phyloP scores from a whole-genome alignment of 2,113 vertebrate species.

The Glaucomys volans region DNA sequence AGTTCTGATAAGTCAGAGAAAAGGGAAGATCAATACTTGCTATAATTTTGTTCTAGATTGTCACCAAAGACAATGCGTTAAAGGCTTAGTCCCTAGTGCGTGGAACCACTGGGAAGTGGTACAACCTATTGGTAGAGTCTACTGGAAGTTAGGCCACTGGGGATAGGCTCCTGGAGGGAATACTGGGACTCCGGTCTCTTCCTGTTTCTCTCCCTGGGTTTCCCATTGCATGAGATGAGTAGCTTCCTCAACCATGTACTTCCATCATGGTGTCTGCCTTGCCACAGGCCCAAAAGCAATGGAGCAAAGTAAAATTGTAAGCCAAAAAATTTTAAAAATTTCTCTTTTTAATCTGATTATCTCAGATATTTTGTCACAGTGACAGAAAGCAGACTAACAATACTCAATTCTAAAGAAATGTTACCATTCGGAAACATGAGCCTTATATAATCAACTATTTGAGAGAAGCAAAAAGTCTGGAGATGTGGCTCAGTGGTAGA shows the following conservation, averaged over 20 bases:
- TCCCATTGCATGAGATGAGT: too few relatives aligned
- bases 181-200: neutral
- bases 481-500: too few relatives aligned
- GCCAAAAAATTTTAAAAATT: neutral
- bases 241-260: neutral
- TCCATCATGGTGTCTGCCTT: neutral
- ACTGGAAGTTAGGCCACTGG: neutral
- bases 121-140: neutral
- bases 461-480: neutral
- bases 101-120: neutral
- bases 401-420: neutral
- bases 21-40: neutral
- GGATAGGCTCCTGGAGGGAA: neutral
- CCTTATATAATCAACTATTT: neutral
- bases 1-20: neutral
- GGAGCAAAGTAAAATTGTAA: neutral
- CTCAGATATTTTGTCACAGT: neutral
- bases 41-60: neutral
- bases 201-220: too few relatives aligned
- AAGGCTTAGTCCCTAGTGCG: neutral
- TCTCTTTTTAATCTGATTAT: neutral
- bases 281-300: neutral
- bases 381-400: neutral
- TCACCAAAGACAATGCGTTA: neutral
- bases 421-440: neutral